A percentile compares a stretch with the other conserved stretches of the same genome.
phyloP scores from a whole-genome alignment of 2,113 vertebrate genomes.

The Mus spicilegus region DNA sequence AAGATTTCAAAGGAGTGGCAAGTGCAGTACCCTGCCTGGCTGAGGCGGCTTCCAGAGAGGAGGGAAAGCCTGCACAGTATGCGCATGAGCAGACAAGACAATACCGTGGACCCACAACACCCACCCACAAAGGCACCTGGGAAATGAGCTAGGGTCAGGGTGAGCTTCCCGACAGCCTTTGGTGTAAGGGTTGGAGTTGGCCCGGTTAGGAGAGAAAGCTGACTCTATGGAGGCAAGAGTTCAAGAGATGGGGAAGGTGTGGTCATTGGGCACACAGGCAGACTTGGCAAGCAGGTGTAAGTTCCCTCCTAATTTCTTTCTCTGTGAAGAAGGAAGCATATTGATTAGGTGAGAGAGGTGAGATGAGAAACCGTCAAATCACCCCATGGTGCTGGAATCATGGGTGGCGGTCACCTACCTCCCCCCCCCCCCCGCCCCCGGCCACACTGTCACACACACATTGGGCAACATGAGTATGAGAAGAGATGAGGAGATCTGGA shows the following conservation, averaged over 20 bases:
- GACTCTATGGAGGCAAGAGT: neutral
- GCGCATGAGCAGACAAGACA: neutral
- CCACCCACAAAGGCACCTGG: neutral
- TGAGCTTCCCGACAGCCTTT: neutral
- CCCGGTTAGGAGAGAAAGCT: neutral
- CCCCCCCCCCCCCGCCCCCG: no score
- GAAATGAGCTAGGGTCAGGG: neutral
- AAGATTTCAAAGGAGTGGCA: neutral
- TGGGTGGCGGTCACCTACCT: no score
- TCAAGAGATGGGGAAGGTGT: neutral
- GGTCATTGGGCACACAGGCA: fast-evolving
- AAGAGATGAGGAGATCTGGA: neutral
- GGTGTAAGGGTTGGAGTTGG: neutral
- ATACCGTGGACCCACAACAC: neutral
- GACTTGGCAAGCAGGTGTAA: neutral
- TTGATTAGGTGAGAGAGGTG: neutral
- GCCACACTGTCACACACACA: no score
- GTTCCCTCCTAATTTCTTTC: neutral
- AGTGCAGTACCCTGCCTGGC: neutral
- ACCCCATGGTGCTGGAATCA: fast-evolving
- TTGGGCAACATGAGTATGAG: fast-evolving
- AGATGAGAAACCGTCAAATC: neutral
- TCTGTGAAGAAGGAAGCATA: neutral
- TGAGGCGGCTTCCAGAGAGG: neutral
- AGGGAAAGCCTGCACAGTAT: no score